Base-by-base conservation (phyloP, 2,888 invertebrate species). In the Agonopterix alstromeriana region DNA sequence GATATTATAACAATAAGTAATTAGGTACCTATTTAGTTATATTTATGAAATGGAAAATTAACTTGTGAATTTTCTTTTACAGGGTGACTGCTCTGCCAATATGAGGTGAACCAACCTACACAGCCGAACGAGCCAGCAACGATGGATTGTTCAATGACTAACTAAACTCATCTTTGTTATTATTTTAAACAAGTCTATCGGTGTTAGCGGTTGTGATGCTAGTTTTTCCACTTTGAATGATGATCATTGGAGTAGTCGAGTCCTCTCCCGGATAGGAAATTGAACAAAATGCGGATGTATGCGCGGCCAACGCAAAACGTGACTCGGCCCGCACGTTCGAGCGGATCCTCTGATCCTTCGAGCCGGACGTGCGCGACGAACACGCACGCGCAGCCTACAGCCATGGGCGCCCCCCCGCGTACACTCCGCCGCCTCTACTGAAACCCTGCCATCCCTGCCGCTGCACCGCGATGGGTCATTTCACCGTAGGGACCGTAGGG, bases 351-450 rank as follows among this genome's bases (percentile, higher is more conserved):
- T 38, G 27, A 7, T 27, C 27, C 27, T n/a, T 38, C 38, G 38
- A 38, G 38, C 70, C 27, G 61, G 50, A 58, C 55, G 73, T 53
- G 57, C 60, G 57, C 56, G 72, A 61, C 61, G 77, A 61, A 53
- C 65, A 67, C 63, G 78, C 65, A 48, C 66, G 79, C 70, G 86
- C 63, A 88, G 87, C 65, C 75, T 59, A 68, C 79, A 87, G 87
- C 87, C 87, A 79, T 54, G 71, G 79, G 76, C 82, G 80, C 63
- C 74, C 77, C 77, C 74, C 77, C 77, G 70, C 62, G 60, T 66
- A 73, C 75, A 84, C 78, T 58, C 70, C 65, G 70, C 67, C 55
- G 41, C 42, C 35, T 14, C 35, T 0, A 36, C 45, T 27, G 49
- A 53, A 52, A 7, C 11, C 52, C 51, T 56, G 51, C 27, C 27